Evolutionary conservation across 2,888 invertebrate species (phyloP), one percentile per base, ranked within the genome.

Genomic region (Periphyllus acericola): DNA sequence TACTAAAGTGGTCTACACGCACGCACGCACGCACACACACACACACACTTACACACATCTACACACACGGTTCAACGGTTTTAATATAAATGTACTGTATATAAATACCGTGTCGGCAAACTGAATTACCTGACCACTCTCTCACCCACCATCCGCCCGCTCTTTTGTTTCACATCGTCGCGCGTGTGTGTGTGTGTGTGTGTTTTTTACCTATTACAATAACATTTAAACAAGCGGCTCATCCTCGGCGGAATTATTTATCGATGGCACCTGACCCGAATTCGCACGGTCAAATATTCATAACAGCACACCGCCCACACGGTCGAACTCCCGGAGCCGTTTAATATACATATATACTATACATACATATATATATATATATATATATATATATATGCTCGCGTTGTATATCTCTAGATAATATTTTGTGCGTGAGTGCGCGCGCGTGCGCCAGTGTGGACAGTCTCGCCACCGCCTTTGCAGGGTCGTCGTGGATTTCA

Each of bases 271-370:
- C 87, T 87, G 87, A 87, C 81, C 55, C 32, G 87, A 87, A 87
- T 87, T 87, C 87, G 80, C 87, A 87, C 66, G 87, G 74, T 87
- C 19, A 87, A 87, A 87, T 87, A 87, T 87, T 87, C 80, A 85
- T 83, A 74, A 40, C 32, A 46, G 4, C 66, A 72, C 71, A 72
- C 68, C 74, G 74, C 74, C 34, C 36, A 36, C 25, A 17, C 29
- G 11, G 17, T 2, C 60, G 46, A 46, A 46, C 46, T 14, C 46
- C 46, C 46, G 46, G 2, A 14, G 14, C 14, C 46, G 14, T 46
- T 46, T 46, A 14, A 46, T 46, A 46, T 46, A 46, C 46, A 29
- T 11, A 29, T 25, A 5, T n/a, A n/a, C n/a, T n/a, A n/a, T 68
- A 68, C 68, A 11, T 29, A 68, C 29, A 14, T 11, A 17, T 19